Evolutionary conservation across 2,888 invertebrate species (phyloP).

Genomic region (Dasysyrphus tricinctus): DNA sequence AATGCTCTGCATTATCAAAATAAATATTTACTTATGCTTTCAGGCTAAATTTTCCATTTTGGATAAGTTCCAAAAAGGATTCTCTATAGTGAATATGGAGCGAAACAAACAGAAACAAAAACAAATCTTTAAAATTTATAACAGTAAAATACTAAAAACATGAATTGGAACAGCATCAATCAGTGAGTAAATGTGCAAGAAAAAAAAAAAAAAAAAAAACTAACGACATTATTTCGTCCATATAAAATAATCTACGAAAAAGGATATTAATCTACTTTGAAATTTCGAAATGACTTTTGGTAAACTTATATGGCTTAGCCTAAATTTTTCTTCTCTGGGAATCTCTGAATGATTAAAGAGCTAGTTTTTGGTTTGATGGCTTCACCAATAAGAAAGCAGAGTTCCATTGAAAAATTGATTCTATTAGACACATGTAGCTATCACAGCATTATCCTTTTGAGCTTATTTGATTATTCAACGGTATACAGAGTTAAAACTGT

Average conservation of each 20-base stretch:
- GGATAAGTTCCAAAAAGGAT: constrained; percentile 58
- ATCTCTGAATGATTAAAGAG: not conserved
- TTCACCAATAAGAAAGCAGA: not conserved
- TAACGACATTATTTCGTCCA: constrained; percentile 1
- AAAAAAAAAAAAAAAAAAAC: not conserved
- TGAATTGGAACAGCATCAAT: constrained; percentile 46
- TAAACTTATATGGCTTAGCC: not conserved
- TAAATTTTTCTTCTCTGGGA: not conserved
- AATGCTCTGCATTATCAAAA: constrained; percentile 53
- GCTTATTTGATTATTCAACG: not conserved
- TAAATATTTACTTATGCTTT: constrained; percentile 59
- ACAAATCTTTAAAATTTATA: constrained; percentile 28
- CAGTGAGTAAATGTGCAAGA: constrained; percentile 19
- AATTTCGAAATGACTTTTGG: not conserved
- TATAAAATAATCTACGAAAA: not conserved
- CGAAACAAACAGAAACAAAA: constrained; percentile 23
- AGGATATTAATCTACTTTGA: constrained; percentile 12
- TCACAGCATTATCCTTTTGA: not conserved
- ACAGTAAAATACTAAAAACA: constrained; percentile 16
- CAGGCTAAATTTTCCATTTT: constrained; percentile 40
- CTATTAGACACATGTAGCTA: not conserved
- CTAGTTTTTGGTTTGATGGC: constrained; percentile 6
- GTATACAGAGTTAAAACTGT: not conserved
- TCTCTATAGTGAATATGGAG: not conserved
- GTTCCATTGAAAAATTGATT: constrained; percentile 48